phyloP scores from a whole-genome alignment of 1,140 invertebrate species.

The Zaprionus lachaisei region DNA sequence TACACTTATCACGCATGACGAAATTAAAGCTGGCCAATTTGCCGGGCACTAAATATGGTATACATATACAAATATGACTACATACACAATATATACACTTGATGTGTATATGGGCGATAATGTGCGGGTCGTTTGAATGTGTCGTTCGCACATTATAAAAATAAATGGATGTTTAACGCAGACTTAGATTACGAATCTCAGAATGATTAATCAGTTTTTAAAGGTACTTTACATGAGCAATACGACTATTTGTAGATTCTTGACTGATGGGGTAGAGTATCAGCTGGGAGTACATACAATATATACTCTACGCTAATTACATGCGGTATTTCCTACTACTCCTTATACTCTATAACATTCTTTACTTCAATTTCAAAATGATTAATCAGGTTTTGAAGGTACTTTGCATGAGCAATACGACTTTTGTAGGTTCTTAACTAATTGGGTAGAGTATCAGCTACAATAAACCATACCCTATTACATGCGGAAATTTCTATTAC shows the following conservation, averaged over 20 bases:
- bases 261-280: too few species aligned
- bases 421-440: too few species aligned
- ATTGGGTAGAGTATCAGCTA: too few species aligned
- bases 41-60: neutral
- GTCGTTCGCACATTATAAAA: neutral
- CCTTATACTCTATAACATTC: neutral
- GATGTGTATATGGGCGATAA: neutral
- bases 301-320: neutral
- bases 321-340: too few species aligned
- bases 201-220: neutral
- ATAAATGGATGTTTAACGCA: neutral
- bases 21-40: neutral
- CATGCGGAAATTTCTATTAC: too few species aligned
- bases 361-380: neutral
- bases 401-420: neutral
- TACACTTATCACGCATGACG: constrained; percentile 30
- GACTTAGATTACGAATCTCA: neutral
- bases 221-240: neutral
- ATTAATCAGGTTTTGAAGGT: neutral
- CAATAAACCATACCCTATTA: too few species aligned
- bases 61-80: neutral
- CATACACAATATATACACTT: neutral
- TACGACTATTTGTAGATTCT: too few species aligned
- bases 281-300: too few species aligned
- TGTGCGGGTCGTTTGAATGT: neutral